Evolutionary conservation across 2,888 invertebrate species (phyloP), one percentile per base, ranked within the genome.

Genomic region (Tipula vernalis): DNA sequence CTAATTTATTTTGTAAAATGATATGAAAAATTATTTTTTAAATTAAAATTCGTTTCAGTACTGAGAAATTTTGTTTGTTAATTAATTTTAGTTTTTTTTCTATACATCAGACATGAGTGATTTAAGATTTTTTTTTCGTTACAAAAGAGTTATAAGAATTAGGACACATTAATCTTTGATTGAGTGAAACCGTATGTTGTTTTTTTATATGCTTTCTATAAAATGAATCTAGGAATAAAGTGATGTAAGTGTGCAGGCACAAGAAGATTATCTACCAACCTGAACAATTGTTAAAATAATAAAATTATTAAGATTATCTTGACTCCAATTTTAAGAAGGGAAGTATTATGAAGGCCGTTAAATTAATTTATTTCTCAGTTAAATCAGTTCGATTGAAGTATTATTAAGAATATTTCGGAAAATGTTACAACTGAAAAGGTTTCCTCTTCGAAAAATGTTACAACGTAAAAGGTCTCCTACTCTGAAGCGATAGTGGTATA

Each of bases 101-200:
- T 18, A 28, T 71, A 10, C 71, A 71, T 71, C 71, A 71, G 71
- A 71, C 71, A 71, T 71, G 71, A 71, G 28, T 71, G 71, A 71
- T 71, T 71, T 71, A 71, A 71, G 71, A 71, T 28, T 71, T 71
- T 51, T 51, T 51, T 51, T 51, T 15, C 71, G 18, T 10, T 71
- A 71, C 71, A 71, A 71, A 71, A 71, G 71, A 71, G 71, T 71
- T 71, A 71, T 71, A 71, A 71, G 71, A 71, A 71, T 71, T 71
- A 71, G 71, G 71, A 71, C 71, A 71, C 28, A 71, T 71, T 71
- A 28, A 71, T 71, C 28, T 71, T 71, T 71, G 71, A 71, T 71
- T 71, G 71, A 71, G 71, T 71, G 71, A 28, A 71, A 71, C 71
- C 71, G 71, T 71, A 71, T 71, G 71, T 71, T 18, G 39, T 39